Conservation (phyloP, 2,797 vertebrate genomes). For the Gymnocypris eckloni region DNA sequence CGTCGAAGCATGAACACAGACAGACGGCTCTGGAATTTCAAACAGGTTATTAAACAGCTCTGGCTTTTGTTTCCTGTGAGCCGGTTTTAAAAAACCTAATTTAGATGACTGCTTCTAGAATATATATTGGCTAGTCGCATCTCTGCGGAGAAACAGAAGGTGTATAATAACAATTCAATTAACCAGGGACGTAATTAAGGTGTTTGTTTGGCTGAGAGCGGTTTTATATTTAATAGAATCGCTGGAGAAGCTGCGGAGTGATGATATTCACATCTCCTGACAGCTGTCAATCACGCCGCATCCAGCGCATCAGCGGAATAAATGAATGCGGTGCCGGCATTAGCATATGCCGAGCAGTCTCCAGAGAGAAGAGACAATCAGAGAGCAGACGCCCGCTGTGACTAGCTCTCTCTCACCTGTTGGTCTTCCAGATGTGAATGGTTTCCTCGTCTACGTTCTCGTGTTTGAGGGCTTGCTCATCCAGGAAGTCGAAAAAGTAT, state of each 20-base stretch:
- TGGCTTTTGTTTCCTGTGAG: conserved; percentile 40
- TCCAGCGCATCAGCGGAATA: conserved; percentile 71
- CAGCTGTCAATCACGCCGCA: conserved; percentile 77
- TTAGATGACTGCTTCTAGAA: conserved; percentile 71
- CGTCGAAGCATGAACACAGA: conserved; percentile 31
- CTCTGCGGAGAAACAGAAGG: conserved; percentile 68
- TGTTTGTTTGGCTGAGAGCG: conserved; percentile 80
- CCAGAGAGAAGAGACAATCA: conserved; percentile 33
- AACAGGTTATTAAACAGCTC: conserved; percentile 63
- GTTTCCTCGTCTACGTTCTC: conserved; percentile 96
- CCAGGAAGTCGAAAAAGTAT: conserved; percentile 98
- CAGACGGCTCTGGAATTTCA: conserved; percentile 60
- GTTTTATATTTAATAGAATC: conserved; percentile 80
- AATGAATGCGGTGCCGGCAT: conserved; percentile 72
- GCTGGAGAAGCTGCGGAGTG: conserved; percentile 72
- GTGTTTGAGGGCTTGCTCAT: conserved; percentile 95
- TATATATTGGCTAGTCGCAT: conserved; percentile 65
- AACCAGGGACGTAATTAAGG: conserved; percentile 83
- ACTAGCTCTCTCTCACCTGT: conserved; percentile 80
- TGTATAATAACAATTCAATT: conserved; percentile 79
- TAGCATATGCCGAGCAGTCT: conserved; percentile 77
- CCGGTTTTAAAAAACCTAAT: conserved; percentile 51
- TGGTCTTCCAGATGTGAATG: conserved; percentile 99
- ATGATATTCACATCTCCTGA: conserved; percentile 73
- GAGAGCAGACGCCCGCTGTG: conserved; percentile 27